phyloP scores from a whole-genome alignment of 2,797 vertebrate genomes.

The Sparus aurata region DNA sequence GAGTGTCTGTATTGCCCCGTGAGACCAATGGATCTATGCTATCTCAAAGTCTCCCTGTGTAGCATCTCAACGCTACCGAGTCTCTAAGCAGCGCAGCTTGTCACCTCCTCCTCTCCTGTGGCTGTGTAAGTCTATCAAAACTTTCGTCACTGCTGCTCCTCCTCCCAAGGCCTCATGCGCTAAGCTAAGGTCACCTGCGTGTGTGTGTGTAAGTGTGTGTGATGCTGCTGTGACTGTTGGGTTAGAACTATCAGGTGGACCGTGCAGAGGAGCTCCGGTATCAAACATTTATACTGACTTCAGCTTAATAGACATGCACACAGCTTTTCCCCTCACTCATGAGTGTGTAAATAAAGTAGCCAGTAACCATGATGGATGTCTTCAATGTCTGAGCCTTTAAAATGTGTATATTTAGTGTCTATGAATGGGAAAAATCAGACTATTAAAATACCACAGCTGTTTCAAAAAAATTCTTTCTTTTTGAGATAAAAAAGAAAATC shows the following conservation, averaged over 20 bases:
- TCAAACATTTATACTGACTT: slow-evolving; percentile 76
- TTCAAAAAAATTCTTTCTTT: slow-evolving; percentile 24
- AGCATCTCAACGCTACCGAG: slow-evolving; percentile 58
- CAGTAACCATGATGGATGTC: slow-evolving; percentile 17
- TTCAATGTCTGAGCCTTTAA: slow-evolving; percentile 1
- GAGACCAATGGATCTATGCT: slow-evolving; percentile 17
- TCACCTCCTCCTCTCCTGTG: slow-evolving; percentile 41
- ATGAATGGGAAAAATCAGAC: not conserved
- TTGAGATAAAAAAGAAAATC: slow-evolving; percentile 10
- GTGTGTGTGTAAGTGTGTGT: slow-evolving; percentile 14
- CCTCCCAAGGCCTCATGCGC: slow-evolving; percentile 46
- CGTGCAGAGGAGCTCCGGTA: slow-evolving; percentile 46
- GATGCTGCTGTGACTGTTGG: slow-evolving; percentile 34
- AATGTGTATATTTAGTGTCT: not conserved
- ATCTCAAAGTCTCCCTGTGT: slow-evolving; percentile 44
- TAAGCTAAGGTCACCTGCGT: slow-evolving; percentile 63
- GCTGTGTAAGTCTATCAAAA: slow-evolving; percentile 40
- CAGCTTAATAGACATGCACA: slow-evolving; percentile 36
- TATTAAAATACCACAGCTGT: not conserved
- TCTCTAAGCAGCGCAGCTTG: slow-evolving; percentile 16
- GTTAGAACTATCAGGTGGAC: slow-evolving; percentile 65
- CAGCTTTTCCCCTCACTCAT: slow-evolving; percentile 31
- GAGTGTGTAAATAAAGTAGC: slow-evolving; percentile 1
- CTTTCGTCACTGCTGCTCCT: slow-evolving; percentile 61
- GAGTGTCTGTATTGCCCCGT: slow-evolving; percentile 16